These are phyloP conservation scores for Sipha flava DNA, from an alignment of 1,140 invertebrate species.

Conservation along the genomic window DNA sequence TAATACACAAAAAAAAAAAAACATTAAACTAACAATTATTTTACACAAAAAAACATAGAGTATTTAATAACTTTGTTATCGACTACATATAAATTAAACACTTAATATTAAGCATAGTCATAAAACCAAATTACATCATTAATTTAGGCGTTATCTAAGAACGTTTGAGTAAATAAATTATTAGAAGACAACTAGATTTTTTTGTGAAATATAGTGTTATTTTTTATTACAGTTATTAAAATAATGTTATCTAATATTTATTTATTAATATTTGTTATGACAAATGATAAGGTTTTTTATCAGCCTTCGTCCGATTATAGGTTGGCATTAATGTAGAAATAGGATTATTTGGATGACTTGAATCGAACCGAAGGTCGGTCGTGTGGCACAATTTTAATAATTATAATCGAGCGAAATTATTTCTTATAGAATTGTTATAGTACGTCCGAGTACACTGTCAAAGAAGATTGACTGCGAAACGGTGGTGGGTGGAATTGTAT, in stretches of 20 bases:
- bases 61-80: background rate
- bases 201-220: background rate
- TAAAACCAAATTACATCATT: background rate
- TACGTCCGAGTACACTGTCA: too few relatives aligned
- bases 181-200: background rate
- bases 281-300: background rate
- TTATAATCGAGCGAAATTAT: too few relatives aligned
- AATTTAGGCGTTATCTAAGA: background rate
- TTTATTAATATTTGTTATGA: background rate
- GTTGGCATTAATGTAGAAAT: too few relatives aligned
- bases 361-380: too few relatives aligned
- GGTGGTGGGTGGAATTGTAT: too few relatives aligned
- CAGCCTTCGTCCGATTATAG: background rate
- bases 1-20: too few relatives aligned
- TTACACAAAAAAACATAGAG: background rate
- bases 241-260: background rate
- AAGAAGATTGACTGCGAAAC: too few relatives aligned
- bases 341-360: too few relatives aligned
- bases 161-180: background rate
- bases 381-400: too few relatives aligned
- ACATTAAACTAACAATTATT: background rate
- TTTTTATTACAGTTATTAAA: background rate
- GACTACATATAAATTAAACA: background rate
- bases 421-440: too few relatives aligned
- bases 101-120: background rate